These are phyloP conservation scores for Hylia prasina DNA, from an alignment of 2,113 vertebrate species.

Conservation along the genomic window DNA sequence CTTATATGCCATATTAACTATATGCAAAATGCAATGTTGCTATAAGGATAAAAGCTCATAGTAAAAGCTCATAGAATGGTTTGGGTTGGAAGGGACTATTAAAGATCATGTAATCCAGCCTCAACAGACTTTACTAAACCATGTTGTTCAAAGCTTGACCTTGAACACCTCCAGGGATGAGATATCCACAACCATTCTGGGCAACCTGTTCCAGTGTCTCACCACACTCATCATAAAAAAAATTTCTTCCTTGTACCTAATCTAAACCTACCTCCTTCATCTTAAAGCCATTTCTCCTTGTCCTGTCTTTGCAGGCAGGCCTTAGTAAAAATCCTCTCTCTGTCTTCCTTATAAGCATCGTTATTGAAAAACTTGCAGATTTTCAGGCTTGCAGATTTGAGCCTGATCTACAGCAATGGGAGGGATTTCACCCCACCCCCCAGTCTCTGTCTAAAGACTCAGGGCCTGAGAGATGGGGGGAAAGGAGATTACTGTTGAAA, in stretches of 20 bases:
- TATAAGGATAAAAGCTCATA: not conserved
- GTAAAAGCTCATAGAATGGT: not conserved
- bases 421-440: not conserved
- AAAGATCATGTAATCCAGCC: not conserved
- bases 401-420: not conserved
- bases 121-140: not conserved
- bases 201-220: not conserved
- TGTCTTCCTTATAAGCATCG: not conserved
- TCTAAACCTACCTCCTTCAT: not conserved
- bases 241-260: not conserved
- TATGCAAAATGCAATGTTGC: not conserved
- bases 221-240: not conserved
- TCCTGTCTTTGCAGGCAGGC: not conserved
- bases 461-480: accelerated
- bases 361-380: not conserved
- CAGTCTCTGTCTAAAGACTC: not conserved
- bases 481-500: not conserved
- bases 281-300: not conserved
- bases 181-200: not conserved
- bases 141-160: not conserved
- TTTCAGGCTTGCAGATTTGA: not conserved
- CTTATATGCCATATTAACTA: not conserved
- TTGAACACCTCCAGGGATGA: not conserved
- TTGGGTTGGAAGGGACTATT: not conserved
- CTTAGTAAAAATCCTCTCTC: not conserved